Conservation (phyloP, 2,113 vertebrate species). For the Corythornis vintsioides region DNA sequence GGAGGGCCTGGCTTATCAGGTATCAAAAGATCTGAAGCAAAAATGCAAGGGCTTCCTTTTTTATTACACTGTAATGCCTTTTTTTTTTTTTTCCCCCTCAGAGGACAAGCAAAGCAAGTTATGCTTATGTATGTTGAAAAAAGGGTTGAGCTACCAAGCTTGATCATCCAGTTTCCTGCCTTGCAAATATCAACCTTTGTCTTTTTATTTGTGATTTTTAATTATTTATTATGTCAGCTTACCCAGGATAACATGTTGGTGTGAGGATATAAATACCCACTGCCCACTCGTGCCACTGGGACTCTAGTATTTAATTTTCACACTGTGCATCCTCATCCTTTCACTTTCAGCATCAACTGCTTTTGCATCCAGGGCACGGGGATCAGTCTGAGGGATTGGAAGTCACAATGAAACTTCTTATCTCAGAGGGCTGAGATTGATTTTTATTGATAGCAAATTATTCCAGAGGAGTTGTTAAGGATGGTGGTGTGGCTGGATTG, state of each 20-base stretch:
- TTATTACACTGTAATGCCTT: background rate
- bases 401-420: background rate
- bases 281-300: background rate
- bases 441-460: background rate
- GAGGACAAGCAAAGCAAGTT: slow-evolving; percentile 53
- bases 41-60: background rate
- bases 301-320: background rate
- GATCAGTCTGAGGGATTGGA: background rate
- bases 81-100: background rate
- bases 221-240: background rate
- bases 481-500: background rate
- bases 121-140: slow-evolving; percentile 19
- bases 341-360: background rate
- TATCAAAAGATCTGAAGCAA: background rate
- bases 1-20: background rate
- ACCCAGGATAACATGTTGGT: background rate
- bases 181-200: slow-evolving; percentile 21
- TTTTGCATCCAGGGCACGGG: background rate
- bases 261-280: background rate
- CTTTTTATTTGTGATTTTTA: background rate
- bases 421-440: background rate
- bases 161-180: slow-evolving; percentile 27
- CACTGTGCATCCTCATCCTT: background rate
- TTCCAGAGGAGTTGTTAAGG: background rate
- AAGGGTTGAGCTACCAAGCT: background rate